Conservation (phyloP, 1,140 invertebrate genomes). For the Drosophila ambigua region DNA sequence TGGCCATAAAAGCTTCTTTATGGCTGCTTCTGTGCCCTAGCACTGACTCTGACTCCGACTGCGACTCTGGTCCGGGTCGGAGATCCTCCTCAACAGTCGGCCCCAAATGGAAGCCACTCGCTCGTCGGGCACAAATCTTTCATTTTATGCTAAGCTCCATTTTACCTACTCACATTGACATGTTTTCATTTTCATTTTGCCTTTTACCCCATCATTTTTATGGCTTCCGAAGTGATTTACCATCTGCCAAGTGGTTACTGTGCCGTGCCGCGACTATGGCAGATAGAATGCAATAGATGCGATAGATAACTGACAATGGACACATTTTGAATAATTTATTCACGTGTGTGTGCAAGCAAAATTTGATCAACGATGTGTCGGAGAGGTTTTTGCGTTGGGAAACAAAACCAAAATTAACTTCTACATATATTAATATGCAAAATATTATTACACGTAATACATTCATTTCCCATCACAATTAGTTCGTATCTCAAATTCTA, state of each 20-base stretch:
- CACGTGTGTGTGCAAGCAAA: too few species aligned
- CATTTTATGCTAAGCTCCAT: conserved; percentile 34
- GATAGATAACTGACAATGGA: background rate
- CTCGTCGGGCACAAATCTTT: conserved; percentile 44
- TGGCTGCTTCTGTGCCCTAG: conserved; percentile 64
- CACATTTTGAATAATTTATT: background rate
- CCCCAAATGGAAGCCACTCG: conserved; percentile 5
- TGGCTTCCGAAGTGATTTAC: conserved; percentile 15
- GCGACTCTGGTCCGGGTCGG: conserved; percentile 18
- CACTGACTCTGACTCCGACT: background rate
- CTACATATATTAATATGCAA: too few species aligned
- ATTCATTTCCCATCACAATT: too few species aligned
- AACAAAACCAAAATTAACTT: too few species aligned
- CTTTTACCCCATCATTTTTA: conserved; percentile 8
- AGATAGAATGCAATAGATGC: too few species aligned
- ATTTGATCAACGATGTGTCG: too few species aligned
- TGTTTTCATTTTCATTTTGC: conserved; percentile 25
- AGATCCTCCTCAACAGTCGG: conserved; percentile 7
- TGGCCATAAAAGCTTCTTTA: conserved; percentile 74
- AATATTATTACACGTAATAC: too few species aligned
- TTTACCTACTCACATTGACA: conserved; percentile 7
- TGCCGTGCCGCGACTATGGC: background rate
- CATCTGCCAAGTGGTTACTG: background rate
- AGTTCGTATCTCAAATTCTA: too few species aligned
- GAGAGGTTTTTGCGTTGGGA: too few species aligned